Evolutionary conservation across 2,888 invertebrate species (phyloP), one percentile per base, ranked within the genome.

Genomic region (Oscheius sp.): DNA sequence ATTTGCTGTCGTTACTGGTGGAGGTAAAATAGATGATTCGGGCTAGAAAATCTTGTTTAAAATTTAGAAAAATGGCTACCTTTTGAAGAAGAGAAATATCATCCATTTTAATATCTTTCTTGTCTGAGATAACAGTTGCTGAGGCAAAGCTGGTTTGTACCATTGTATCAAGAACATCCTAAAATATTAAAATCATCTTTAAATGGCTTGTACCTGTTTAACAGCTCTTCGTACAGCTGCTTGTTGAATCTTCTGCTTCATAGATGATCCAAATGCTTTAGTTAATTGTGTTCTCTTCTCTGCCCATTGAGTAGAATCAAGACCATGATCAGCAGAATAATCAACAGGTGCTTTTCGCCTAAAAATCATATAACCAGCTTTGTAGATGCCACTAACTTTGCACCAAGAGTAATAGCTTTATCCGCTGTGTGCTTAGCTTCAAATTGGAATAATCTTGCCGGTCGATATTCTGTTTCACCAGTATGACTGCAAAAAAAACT

Each of bases 111-210:
- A 77, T 25, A 6, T 79, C 77, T 23, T 73, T 72, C 69, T 23
- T 72, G 1, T 46, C 56, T 27, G 69, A 74, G 0, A 79, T 41
- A 41, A 77, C 76, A 0, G 77, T 71, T 35, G 61, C 73, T 0
- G 79, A 79, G 29, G 78, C 79, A 46, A 82, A 82, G n/a, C 80
- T 80, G 2, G 82, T 82, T 35, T 80, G 77, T 13, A 76, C 72
- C 80, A 82, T 80, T 58, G 76, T 79, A 23, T 79, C 77, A 43
- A 82, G 76, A 0, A 80, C 80, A 7, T 76, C 75, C 75, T 80
- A 74, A 41, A 72, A 52, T 1, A 45, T 16, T 16, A 16, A 23
- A 16, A 59, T 6, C 25, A 12, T 7, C n/a, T 55, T 53, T n/a
- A 5, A 27, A 43, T 23, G 1, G 45, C 41, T 18, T 3, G 6